These are phyloP conservation scores for Gouania willdenowi DNA, from an alignment of 2,797 vertebrate genomes.

Conservation along the genomic window DNA sequence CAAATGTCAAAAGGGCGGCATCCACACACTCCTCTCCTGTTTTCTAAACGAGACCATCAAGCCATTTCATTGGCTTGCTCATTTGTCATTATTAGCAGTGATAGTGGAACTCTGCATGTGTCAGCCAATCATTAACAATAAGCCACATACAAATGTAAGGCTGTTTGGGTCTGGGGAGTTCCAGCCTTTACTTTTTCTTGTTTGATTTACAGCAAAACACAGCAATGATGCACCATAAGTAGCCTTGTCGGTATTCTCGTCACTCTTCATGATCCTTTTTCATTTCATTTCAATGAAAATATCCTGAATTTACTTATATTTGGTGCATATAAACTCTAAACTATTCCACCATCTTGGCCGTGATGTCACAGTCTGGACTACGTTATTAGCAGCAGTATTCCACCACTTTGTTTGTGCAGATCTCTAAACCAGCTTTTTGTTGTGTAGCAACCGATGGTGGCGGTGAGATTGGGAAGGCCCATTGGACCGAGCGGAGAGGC, in stretches of 20 bases:
- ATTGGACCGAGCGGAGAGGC: too few relatives aligned
- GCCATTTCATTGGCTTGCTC: constrained; percentile 49
- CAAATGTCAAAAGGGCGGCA: constrained; percentile 28
- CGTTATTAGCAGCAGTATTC: too few relatives aligned
- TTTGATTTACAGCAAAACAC: constrained; percentile 24
- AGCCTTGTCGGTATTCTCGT: constrained; percentile 57
- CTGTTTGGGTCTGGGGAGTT: neutral
- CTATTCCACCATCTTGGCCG: too few relatives aligned
- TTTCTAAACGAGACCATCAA: constrained; percentile 34
- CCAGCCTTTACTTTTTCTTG: constrained; percentile 24
- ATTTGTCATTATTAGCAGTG: constrained; percentile 56
- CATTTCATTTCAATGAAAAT: too few relatives aligned
- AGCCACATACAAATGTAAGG: constrained; percentile 31
- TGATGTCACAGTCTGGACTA: too few relatives aligned
- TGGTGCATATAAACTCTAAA: too few relatives aligned
- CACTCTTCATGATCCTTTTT: constrained; percentile 56
- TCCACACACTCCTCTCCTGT: constrained; percentile 31
- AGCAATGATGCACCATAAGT: constrained; percentile 25
- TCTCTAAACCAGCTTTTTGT: too few relatives aligned
- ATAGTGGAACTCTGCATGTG: constrained; percentile 26
- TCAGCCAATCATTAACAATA: constrained; percentile 24
- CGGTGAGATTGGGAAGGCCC: too few relatives aligned
- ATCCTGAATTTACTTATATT: too few relatives aligned
- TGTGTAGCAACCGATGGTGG: too few relatives aligned
- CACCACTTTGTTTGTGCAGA: too few relatives aligned